Conservation (phyloP, 2,888 invertebrate genomes). For the Corbicula japonica region DNA sequence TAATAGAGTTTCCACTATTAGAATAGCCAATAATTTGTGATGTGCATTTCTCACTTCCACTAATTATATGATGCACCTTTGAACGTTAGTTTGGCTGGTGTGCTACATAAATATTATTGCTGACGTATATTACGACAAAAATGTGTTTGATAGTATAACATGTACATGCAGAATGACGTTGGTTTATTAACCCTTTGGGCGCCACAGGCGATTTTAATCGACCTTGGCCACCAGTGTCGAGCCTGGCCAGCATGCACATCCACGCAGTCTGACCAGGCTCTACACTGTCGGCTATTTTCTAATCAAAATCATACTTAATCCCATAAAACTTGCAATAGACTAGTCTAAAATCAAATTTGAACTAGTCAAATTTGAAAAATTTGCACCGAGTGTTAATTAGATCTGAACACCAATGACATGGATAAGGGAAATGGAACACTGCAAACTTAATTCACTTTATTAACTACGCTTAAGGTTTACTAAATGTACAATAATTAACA, state of each 20-base stretch:
- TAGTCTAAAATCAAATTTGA: conserved; percentile 4
- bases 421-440: conserved; percentile 4
- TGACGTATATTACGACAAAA: too few species aligned
- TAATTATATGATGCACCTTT: too few species aligned
- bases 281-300: conserved; percentile 4
- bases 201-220: conserved; percentile 4
- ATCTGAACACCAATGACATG: conserved; percentile 4
- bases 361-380: conserved; percentile 4
- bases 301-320: conserved; percentile 4
- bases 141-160: conserved; percentile 2
- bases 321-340: conserved; percentile 4
- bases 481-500: conserved; percentile 4
- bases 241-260: conserved; percentile 4
- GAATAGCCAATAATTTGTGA: too few species aligned
- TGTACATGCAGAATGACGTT: conserved; percentile 4
- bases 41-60: too few species aligned
- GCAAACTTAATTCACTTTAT: conserved; percentile 13
- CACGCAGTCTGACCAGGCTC: too few species aligned
- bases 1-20: too few species aligned
- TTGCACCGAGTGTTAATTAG: conserved; percentile 4
- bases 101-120: too few species aligned
- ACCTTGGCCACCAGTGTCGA: conserved; percentile 4
- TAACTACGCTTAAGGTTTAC: too few species aligned
- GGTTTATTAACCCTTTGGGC: conserved; percentile 2
- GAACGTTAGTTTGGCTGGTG: too few species aligned